These are phyloP conservation scores for Spinus pinus DNA, from an alignment of 2,797 vertebrate genomes.

Conservation along the genomic window DNA sequence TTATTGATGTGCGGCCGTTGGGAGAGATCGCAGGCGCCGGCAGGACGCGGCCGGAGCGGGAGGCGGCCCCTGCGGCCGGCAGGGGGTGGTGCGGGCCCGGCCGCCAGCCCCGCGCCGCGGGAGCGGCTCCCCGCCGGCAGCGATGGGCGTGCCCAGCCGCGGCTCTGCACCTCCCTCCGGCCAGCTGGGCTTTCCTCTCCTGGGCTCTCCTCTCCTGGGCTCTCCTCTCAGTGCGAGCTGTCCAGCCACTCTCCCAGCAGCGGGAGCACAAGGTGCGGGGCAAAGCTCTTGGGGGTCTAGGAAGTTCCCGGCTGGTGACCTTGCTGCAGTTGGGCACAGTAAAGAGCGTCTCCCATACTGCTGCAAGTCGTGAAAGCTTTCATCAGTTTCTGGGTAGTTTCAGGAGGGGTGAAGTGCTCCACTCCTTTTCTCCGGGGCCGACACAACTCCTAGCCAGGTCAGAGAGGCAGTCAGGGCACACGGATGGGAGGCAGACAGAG, in stretches of 20 bases:
- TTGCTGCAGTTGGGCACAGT: rapidly evolving
- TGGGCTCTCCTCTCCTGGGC: rapidly evolving
- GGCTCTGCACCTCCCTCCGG: rapidly evolving
- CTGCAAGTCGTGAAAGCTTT: background rate
- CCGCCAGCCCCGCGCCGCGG: background rate
- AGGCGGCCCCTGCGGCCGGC: background rate
- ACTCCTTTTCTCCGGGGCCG: too few relatives aligned
- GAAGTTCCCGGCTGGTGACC: background rate
- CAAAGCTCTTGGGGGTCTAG: background rate
- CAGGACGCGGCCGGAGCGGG: background rate
- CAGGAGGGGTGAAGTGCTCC: background rate
- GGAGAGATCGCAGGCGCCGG: rapidly evolving
- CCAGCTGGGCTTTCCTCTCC: rapidly evolving
- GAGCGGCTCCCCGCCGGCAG: background rate
- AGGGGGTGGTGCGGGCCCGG: background rate
- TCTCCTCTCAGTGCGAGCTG: rapidly evolving
- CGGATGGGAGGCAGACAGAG: background rate
- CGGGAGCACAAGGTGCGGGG: rapidly evolving
- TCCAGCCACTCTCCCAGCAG: rapidly evolving
- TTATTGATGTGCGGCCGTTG: rapidly evolving
- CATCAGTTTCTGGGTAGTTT: background rate
- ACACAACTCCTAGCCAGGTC: too few relatives aligned
- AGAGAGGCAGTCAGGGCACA: rapidly evolving
- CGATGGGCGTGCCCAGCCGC: background rate
- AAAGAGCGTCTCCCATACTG: background rate